Conservation (phyloP, 2,888 invertebrate genomes). For the Parasteatoda lunata region DNA sequence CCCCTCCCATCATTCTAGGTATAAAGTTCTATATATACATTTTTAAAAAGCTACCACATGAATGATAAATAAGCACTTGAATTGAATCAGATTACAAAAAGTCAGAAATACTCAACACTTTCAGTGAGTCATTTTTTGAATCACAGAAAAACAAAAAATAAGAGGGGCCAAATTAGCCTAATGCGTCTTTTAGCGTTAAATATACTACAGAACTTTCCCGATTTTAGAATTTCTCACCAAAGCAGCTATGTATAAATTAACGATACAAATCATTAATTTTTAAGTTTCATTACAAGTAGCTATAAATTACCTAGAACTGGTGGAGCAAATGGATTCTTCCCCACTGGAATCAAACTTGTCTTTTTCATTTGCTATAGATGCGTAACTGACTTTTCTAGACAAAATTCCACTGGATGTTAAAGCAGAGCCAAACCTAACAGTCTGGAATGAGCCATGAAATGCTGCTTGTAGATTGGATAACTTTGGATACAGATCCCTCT, state of each 20-base stretch:
- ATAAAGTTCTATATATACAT: too few relatives aligned
- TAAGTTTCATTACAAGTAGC: neutral
- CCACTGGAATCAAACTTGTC: conserved; percentile 59
- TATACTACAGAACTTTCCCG: neutral
- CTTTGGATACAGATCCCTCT: conserved; percentile 76
- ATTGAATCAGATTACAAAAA: too few relatives aligned
- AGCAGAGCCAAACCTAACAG: conserved; percentile 52
- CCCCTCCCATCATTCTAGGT: too few relatives aligned
- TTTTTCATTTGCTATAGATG: conserved; percentile 31
- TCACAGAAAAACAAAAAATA: too few relatives aligned
- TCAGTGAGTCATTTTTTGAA: too few relatives aligned
- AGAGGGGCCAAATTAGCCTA: too few relatives aligned
- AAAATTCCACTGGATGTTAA: conserved; percentile 31
- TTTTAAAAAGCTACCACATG: too few relatives aligned
- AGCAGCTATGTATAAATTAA: neutral
- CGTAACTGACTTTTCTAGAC: conserved; percentile 61
- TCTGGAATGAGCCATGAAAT: conserved; percentile 58
- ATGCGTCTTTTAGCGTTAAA: too few relatives aligned
- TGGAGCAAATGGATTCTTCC: conserved; percentile 50
- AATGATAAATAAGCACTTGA: too few relatives aligned
- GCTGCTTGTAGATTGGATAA: conserved; percentile 72
- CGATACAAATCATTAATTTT: neutral
- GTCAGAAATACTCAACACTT: too few relatives aligned
- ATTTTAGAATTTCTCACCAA: neutral
- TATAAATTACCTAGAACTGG: conserved; percentile 29